Percentiles rank a stretch among this genome's conserved stretches.
phyloP scores from a whole-genome alignment of 2,113 vertebrate species.

The Sciurus niger region DNA sequence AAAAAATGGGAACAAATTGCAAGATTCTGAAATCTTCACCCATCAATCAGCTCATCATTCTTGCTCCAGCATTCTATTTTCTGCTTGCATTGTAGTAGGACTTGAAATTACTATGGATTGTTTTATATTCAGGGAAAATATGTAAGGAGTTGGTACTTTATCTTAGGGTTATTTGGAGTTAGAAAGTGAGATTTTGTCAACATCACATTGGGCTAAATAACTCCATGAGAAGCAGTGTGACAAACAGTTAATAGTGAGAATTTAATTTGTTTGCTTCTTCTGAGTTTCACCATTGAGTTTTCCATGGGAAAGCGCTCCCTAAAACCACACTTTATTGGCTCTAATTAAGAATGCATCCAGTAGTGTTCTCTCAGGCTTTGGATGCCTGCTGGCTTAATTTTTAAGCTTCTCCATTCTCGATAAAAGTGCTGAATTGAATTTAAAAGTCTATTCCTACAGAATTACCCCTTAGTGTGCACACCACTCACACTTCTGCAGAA shows the following conservation, averaged over 20 bases:
- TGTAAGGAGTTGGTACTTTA: slow-evolving; percentile 61
- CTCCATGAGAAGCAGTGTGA: slow-evolving; percentile 70
- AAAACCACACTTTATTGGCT: slow-evolving; percentile 83
- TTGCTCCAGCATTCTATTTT: not conserved
- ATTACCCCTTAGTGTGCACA: slow-evolving; percentile 78
- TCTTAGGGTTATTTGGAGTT: slow-evolving; percentile 70
- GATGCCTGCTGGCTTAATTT: slow-evolving; percentile 80
- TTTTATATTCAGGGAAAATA: slow-evolving; percentile 65
- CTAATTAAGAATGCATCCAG: slow-evolving; percentile 85
- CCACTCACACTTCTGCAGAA: slow-evolving; percentile 70
- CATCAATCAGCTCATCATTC: not conserved
- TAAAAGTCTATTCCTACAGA: slow-evolving; percentile 81
- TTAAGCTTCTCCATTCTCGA: slow-evolving; percentile 77
- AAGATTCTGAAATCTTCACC: slow-evolving; percentile 5
- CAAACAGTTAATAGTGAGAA: slow-evolving; percentile 79
- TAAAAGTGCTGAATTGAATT: slow-evolving; percentile 83
- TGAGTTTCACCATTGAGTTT: slow-evolving; percentile 77
- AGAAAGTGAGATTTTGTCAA: slow-evolving; percentile 76
- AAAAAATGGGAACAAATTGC: slow-evolving; percentile 57
- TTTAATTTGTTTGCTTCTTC: slow-evolving; percentile 82
- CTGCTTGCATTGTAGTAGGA: slow-evolving; percentile 7
- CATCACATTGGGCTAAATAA: slow-evolving; percentile 66
- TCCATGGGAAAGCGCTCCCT: slow-evolving; percentile 76
- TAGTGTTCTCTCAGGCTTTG: slow-evolving; percentile 82
- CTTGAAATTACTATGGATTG: slow-evolving; percentile 62